A percentile compares a stretch with the other conserved stretches of the same genome.
These are phyloP conservation scores for Gymnosoma rotundatum DNA, from an alignment of 2,888 invertebrate genomes.

Conservation along the genomic window DNA sequence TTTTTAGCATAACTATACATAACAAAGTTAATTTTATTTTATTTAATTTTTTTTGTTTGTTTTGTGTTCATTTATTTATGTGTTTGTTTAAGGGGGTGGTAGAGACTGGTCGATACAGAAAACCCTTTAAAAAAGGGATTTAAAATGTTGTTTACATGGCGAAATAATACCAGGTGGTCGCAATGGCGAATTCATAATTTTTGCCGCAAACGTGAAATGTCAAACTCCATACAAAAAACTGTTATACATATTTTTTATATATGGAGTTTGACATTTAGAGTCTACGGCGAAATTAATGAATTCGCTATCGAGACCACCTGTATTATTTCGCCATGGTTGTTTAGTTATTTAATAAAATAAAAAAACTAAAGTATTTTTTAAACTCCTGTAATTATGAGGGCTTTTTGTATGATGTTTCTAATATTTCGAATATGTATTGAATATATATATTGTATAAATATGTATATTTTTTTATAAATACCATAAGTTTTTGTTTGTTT, in stretches of 20 bases:
- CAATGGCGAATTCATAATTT: no score
- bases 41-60: slow-evolving; percentile 59
- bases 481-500: slow-evolving; percentile 76
- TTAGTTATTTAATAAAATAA: not conserved
- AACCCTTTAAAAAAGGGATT: slow-evolving; percentile 21
- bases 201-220: no score
- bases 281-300: no score
- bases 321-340: no score
- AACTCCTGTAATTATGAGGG: not conserved
- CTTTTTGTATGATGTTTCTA: slow-evolving; percentile 20
- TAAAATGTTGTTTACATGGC: no score
- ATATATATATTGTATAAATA: slow-evolving; percentile 72
- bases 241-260: no score
- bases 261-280: no score
- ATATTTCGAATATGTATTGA: slow-evolving; percentile 76
- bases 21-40: slow-evolving; percentile 78
- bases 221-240: no score
- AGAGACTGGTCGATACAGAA: slow-evolving; percentile 14
- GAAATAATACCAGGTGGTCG: no score
- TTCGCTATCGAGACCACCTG: no score
- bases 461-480: slow-evolving; percentile 77
- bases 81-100: slow-evolving; percentile 26
- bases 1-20: slow-evolving; percentile 79
- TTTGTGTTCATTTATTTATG: slow-evolving; percentile 47
- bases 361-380: slow-evolving; percentile 1